These are phyloP conservation scores for Plodia interpunctella DNA, from an alignment of 1,140 invertebrate genomes.

Conservation along the genomic window DNA sequence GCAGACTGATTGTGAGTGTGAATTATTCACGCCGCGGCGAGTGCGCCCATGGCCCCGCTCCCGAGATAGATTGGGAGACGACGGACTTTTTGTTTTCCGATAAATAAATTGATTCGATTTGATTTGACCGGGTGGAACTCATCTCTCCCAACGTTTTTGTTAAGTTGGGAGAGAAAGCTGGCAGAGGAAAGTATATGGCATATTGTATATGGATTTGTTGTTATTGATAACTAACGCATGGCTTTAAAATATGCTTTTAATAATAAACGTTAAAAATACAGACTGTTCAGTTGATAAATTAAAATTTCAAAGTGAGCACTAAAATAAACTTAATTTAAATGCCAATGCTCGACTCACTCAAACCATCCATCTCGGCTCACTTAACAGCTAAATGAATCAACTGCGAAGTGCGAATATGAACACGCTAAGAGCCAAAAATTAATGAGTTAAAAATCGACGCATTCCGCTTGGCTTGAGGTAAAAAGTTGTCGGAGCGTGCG, in stretches of 20 bases:
- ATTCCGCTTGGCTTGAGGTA: background rate
- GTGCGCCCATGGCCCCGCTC: conserved; percentile 24
- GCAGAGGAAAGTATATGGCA: no score
- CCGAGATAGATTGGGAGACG: conserved; percentile 39
- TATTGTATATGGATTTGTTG: no score
- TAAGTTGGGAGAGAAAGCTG: background rate
- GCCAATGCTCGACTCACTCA: background rate
- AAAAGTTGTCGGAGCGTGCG: background rate
- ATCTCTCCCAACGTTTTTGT: background rate
- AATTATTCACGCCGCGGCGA: conserved; percentile 58
- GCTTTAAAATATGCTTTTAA: no score
- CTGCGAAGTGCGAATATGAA: background rate
- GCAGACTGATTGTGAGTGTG: conserved; percentile 40
- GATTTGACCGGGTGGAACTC: conserved; percentile 13
- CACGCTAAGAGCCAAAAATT: background rate
- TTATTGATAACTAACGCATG: no score
- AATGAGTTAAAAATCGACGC: conserved; percentile 1
- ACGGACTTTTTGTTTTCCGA: conserved; percentile 48
- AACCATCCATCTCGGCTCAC: background rate
- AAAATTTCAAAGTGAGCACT: no score
- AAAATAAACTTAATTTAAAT: no score
- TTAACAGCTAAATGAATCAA: conserved; percentile 1
- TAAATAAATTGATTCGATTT: conserved; percentile 30
- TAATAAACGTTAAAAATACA: no score
- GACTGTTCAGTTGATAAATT: no score